These are phyloP conservation scores for Trichonephila inaurata DNA, from an alignment of 1,140 invertebrate genomes.

Conservation along the genomic window DNA sequence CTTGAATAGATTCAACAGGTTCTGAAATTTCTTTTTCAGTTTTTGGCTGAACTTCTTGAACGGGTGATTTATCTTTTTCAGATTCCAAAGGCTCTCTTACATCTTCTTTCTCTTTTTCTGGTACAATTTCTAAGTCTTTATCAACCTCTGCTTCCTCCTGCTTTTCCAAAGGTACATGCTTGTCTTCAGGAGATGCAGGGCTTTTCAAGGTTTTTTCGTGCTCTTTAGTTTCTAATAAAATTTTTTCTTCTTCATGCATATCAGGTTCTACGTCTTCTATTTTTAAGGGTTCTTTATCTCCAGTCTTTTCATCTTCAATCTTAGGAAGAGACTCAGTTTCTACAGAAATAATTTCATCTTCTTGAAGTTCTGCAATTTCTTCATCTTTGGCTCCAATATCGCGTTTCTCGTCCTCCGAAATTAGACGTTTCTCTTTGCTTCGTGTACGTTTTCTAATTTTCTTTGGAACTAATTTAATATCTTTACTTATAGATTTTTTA, in stretches of 20 bases:
- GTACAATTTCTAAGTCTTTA: slow-evolving; percentile 31
- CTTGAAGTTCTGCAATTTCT: not conserved
- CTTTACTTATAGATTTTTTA: slow-evolving; percentile 52
- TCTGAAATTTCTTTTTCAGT: not conserved
- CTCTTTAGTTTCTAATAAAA: slow-evolving; percentile 62
- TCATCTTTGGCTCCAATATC: not conserved
- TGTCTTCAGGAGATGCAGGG: slow-evolving; percentile 41
- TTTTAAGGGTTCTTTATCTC: slow-evolving; percentile 71
- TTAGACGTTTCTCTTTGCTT: slow-evolving; percentile 39
- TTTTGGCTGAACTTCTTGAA: not conserved
- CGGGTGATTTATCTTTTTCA: not conserved
- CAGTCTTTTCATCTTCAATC: slow-evolving; percentile 82
- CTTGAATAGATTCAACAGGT: not conserved
- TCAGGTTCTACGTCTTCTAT: slow-evolving; percentile 49
- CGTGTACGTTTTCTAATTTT: slow-evolving; percentile 78
- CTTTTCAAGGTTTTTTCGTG: slow-evolving; percentile 53
- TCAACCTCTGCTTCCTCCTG: slow-evolving; percentile 11
- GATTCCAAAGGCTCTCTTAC: not conserved
- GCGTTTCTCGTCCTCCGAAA: slow-evolving; percentile 29
- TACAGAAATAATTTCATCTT: slow-evolving; percentile 64
- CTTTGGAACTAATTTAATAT: slow-evolving; percentile 45
- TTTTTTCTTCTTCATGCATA: slow-evolving; percentile 44
- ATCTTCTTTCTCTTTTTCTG: slow-evolving; percentile 42
- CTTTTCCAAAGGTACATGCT: slow-evolving; percentile 62
- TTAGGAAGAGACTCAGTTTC: slow-evolving; percentile 78